Evolutionary conservation across 2,888 invertebrate species (phyloP), one percentile per base, ranked within the genome.

Genomic region (Onthophagus sagittarius): DNA sequence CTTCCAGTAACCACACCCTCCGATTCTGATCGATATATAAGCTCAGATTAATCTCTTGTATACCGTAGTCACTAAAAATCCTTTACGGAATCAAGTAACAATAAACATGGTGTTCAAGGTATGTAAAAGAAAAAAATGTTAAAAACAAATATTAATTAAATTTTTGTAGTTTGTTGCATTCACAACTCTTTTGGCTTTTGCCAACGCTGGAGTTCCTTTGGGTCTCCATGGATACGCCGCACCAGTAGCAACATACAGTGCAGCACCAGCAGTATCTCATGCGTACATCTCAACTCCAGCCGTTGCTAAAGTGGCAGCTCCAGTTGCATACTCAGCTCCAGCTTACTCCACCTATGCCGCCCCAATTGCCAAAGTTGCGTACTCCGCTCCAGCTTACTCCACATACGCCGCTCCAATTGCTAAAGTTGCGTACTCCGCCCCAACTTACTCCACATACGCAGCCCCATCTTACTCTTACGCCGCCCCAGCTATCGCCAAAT

Each of bases 301-400:
- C 7, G 62, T 75, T 15, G 63, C 74, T 62, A 74, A 74, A 62
- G 74, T 75, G 31, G 72, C 71, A n/a, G 71, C 73, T 33, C 70
- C 73, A 71, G 13, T 53, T 13, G 65, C 67, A 5, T 72, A 71
- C 63, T 32, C 87, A 86, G 77, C 82, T 85, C 84, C 75, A 87
- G 87, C 64, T 83, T 0, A 71, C 63, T 39, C 65, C n/a, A 71
- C 71, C 53, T 71, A 71, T 62, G 53, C 71, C 11, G 71, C 71
- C n/a, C 71, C 71, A 32, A 32, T 23, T 23, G 39, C 72, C 15
- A 70, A 73, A 62, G 39, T 63, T 31, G 64, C 72, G 15, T 84
- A 84, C 76, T 80, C 82, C 14, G 76, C 81, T 2, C 73, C 73
- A 62, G 70, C 73, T 11, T 80, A 83, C 15, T 75, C 71, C 31